phyloP scores from a whole-genome alignment of 2,888 invertebrate species.

The Dilophus febrilis region DNA sequence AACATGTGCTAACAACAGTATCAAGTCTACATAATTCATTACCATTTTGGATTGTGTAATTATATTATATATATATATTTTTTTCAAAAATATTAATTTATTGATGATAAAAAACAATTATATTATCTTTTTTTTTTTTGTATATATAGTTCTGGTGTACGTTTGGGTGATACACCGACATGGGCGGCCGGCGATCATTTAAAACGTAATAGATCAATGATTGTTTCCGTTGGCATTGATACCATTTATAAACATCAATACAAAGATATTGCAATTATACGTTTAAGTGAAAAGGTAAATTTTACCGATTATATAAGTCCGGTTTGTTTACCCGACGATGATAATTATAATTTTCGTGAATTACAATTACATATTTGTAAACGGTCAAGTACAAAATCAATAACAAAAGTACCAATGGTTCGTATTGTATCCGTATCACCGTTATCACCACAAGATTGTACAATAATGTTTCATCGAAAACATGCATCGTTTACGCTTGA shows the following conservation, averaged over 20 bases:
- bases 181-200: constrained; percentile 6
- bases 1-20: constrained; percentile 13
- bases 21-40: constrained; percentile 13
- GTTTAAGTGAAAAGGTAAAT: constrained; percentile 8
- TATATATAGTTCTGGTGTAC: constrained; percentile 9
- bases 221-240: constrained; percentile 9
- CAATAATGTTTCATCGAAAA: constrained; percentile 10
- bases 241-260: constrained; percentile 11
- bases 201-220: constrained; percentile 6
- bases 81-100: background rate
- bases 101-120: background rate
- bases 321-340: constrained; percentile 11
- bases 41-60: constrained; percentile 12
- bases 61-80: background rate
- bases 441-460: constrained; percentile 12
- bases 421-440: constrained; percentile 7
- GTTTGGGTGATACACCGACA: constrained; percentile 11
- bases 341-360: constrained; percentile 12
- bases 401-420: background rate
- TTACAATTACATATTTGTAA: constrained; percentile 11
- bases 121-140: too few species aligned
- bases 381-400: background rate
- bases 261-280: constrained; percentile 13
- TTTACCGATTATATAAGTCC: constrained; percentile 12
- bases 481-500: constrained; percentile 7